Evolutionary conservation across 2,113 vertebrate species (phyloP), one percentile per base, ranked within the genome.

Genomic region (Labeo rohita): DNA sequence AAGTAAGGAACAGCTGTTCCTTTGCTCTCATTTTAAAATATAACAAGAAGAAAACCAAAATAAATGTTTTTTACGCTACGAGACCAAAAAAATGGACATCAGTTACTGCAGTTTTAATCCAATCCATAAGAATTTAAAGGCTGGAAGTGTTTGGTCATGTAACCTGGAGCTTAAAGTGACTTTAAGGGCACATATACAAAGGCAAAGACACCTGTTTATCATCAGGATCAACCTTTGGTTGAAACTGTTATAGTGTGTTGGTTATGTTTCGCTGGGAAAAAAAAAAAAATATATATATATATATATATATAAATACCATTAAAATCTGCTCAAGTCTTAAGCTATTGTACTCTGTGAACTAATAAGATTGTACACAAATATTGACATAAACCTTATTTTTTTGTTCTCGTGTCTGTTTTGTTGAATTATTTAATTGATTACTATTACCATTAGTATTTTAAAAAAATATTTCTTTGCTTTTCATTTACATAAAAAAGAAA

Each of bases 281-380:
- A 28, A 28, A 28, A 28, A 28, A 61, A 23, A 4, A 79, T 10
- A 8, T 5, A 45, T 47, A 74, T 47, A 47, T 43, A 43, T 18
- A 72, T 74, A 23, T 39, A 39, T 39, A 18, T 21, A 7, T 59
- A 49, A 74, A 47, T 43, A 72, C 68, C 45, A 75, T 45, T 21
- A 47, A 9, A 86, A 84, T 63, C 54, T 91, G 85, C 88, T 89
- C 77, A 34, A 80, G 90, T 91, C 88, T 92, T 91, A 89, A 90
- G 87, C 84, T 89, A 70, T 89, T 90, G 83, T 84, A 75, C 89
- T 88, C 65, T 91, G 61, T 88, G 59, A 88, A 87, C 89, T 90
- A 89, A 87, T 66, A 91, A 90, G 89, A 90, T 79, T 61, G 79
- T 89, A 83, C 90, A 72, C 84, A 87, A 82, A 88, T 85, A 84